Conservation (phyloP, 2,113 vertebrate genomes). For the Xenopus borealis region DNA sequence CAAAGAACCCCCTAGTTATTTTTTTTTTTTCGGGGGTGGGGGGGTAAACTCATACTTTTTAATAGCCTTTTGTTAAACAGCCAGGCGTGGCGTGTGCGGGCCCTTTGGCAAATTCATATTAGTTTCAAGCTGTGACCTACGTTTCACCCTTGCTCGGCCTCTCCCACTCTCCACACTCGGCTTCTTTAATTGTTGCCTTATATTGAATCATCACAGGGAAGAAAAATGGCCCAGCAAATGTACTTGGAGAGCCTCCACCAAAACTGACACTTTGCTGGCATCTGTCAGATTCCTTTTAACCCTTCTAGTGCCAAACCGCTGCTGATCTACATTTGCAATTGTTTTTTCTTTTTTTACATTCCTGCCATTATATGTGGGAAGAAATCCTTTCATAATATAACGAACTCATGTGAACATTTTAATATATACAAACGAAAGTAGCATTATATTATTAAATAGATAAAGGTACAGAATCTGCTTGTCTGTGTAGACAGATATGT, state of each 20-base stretch:
- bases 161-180: constrained; percentile 56
- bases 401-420: too few relatives aligned
- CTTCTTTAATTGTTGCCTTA: constrained; percentile 63
- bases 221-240: constrained; percentile 69
- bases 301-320: too few relatives aligned
- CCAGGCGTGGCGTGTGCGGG: constrained; percentile 85
- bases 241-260: constrained; percentile 49
- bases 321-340: too few relatives aligned
- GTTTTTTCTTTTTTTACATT: too few relatives aligned
- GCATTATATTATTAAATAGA: too few relatives aligned
- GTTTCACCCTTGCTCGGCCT: constrained; percentile 78
- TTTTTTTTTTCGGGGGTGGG: neutral
- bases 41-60: constrained; percentile 86
- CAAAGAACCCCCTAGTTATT: constrained; percentile 81
- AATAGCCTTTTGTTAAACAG: constrained; percentile 94
- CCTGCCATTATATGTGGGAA: too few relatives aligned
- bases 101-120: constrained; percentile 89
- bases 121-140: constrained; percentile 92
- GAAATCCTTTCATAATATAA: too few relatives aligned
- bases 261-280: neutral
- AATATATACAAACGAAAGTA: too few relatives aligned
- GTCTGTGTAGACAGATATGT: too few relatives aligned
- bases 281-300: too few relatives aligned
- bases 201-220: constrained; percentile 84
- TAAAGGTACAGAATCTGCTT: too few relatives aligned